phyloP scores from a whole-genome alignment of 2,797 vertebrate species.

The Anguilla obscura region DNA sequence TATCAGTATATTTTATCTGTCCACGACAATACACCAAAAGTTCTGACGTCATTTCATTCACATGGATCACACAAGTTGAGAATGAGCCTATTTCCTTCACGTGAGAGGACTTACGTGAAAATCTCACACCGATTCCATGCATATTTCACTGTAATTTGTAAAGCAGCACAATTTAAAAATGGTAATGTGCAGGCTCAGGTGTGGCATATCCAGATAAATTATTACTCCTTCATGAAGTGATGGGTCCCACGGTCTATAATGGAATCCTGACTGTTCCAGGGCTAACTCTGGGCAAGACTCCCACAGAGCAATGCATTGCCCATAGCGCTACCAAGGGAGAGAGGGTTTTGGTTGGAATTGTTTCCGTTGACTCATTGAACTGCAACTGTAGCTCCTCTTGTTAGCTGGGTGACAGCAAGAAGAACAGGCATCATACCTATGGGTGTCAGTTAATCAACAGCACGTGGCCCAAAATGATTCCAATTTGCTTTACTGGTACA shows the following conservation, averaged over 20 bases:
- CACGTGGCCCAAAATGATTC: no score
- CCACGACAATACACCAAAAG: neutral
- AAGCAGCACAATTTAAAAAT: neutral
- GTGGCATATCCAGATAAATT: neutral
- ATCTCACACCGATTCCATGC: neutral
- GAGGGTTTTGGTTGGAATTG: neutral
- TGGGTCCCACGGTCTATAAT: neutral
- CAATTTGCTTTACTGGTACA: no score
- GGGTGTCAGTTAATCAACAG: neutral
- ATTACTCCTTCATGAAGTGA: neutral
- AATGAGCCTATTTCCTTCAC: neutral
- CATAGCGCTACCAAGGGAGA: neutral
- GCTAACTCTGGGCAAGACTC: neutral
- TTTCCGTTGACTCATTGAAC: neutral
- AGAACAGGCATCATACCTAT: neutral
- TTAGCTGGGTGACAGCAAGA: neutral
- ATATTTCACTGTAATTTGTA: conserved; percentile 2
- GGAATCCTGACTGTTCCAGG: neutral
- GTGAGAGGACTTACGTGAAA: neutral
- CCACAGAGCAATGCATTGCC: neutral
- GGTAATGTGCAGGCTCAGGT: neutral
- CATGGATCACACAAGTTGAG: neutral
- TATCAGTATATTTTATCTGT: neutral
- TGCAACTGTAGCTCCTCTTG: neutral
- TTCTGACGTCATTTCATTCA: neutral